phyloP scores from a whole-genome alignment of 35 echinoderm and acorn worm genomes.

The Apostichopus japonicus region DNA sequence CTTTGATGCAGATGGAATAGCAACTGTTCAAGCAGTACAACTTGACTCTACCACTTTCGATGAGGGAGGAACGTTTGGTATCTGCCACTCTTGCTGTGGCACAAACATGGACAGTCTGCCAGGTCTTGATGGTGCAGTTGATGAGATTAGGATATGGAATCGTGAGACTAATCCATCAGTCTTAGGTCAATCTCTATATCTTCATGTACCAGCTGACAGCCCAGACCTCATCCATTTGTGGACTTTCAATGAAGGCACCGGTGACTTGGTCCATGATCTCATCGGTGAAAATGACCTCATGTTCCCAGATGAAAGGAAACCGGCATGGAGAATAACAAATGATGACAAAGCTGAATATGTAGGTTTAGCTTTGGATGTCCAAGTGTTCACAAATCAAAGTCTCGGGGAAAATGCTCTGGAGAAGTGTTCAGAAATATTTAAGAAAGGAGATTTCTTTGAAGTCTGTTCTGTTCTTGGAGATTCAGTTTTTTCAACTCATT shows the following conservation, averaged over 20 bases:
- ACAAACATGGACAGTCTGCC: neutral
- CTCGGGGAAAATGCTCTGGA: constrained; percentile 43
- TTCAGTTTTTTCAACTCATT: constrained; percentile 56
- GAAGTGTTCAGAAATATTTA: constrained; percentile 64
- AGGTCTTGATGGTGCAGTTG: constrained; percentile 64
- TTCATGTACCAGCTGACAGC: constrained; percentile 55
- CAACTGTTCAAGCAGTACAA: constrained; percentile 68
- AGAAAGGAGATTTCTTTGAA: constrained; percentile 57
- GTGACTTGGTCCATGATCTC: constrained; percentile 50
- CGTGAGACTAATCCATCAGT: constrained; percentile 81
- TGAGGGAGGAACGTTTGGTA: constrained; percentile 52
- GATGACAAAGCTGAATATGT: constrained; percentile 27
- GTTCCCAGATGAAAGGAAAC: constrained; percentile 51
- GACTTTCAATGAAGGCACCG: constrained; percentile 83
- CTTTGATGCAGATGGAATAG: constrained; percentile 65
- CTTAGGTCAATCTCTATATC: constrained; percentile 60
- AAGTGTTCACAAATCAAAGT: constrained; percentile 49
- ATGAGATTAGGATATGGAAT: constrained; percentile 86
- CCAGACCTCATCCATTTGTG: constrained; percentile 71
- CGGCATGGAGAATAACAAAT: constrained; percentile 65
- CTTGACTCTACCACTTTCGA: constrained; percentile 41
- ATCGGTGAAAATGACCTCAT: constrained; percentile 36
- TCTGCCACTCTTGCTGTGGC: constrained; percentile 57
- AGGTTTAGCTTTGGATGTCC: constrained; percentile 51
- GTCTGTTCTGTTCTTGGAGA: constrained; percentile 50